These are phyloP conservation scores for Hedya salicella DNA, from an alignment of 2,888 invertebrate genomes.

Conservation along the genomic window DNA sequence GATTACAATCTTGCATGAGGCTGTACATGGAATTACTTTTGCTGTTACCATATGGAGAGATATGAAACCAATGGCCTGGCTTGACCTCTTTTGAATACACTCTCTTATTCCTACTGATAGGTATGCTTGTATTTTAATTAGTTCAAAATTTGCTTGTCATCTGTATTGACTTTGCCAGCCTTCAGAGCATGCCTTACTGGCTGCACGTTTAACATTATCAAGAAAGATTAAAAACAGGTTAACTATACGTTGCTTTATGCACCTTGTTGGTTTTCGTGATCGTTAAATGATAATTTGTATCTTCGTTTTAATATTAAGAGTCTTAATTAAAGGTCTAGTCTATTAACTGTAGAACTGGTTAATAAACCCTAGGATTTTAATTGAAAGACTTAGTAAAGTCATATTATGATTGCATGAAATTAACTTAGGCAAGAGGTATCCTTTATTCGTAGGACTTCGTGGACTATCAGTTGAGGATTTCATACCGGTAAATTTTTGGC, in stretches of 20 bases:
- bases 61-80: slow-evolving; percentile 23
- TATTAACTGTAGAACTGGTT: neutral
- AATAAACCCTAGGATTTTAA: neutral
- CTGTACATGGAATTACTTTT: slow-evolving; percentile 19
- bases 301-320: neutral
- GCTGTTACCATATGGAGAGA: slow-evolving; percentile 20
- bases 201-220: neutral
- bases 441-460: too few relatives aligned
- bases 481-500: too few relatives aligned
- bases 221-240: neutral
- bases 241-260: neutral
- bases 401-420: neutral
- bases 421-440: too few relatives aligned
- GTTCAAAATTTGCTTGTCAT: neutral
- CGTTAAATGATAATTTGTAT: neutral
- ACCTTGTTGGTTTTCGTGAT: neutral
- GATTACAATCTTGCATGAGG: slow-evolving; percentile 23
- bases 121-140: neutral
- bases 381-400: neutral
- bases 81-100: slow-evolving; percentile 17
- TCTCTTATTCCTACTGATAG: neutral
- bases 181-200: too few relatives aligned
- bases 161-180: neutral
- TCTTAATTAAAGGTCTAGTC: slow-evolving; percentile 1
- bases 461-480: too few relatives aligned